Evolutionary conservation across 2,113 vertebrate species (phyloP).

Genomic region (Scytalopus superciliaris): DNA sequence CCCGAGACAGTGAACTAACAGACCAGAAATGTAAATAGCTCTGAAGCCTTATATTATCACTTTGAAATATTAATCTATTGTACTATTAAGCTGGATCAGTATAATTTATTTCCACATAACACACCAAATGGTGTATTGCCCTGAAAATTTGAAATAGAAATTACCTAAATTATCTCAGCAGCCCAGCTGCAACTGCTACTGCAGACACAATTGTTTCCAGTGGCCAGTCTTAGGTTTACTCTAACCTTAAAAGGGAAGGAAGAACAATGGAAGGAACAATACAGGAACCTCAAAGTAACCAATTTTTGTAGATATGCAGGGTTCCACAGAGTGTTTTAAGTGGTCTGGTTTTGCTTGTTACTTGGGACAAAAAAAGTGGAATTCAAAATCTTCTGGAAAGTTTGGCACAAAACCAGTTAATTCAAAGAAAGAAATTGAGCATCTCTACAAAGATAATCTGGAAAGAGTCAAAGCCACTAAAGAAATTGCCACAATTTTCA

Average conservation of each 20-base stretch:
- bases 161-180: background rate
- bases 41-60: background rate
- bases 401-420: background rate
- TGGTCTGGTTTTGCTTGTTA: background rate
- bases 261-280: background rate
- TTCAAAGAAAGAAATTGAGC: background rate
- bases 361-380: background rate
- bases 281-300: background rate
- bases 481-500: background rate
- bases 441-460: background rate
- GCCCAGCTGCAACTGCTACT: background rate
- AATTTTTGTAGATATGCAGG: background rate
- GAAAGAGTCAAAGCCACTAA: background rate
- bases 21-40: background rate
- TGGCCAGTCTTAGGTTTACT: background rate
- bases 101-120: background rate
- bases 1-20: background rate
- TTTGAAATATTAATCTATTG: background rate
- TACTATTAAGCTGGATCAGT: background rate
- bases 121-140: background rate
- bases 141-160: background rate
- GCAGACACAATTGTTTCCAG: background rate
- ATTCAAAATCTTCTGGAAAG: background rate
- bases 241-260: background rate
- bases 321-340: background rate